phyloP scores from a whole-genome alignment of 2,113 vertebrate genomes.

The Myanophis thanlyinensis region DNA sequence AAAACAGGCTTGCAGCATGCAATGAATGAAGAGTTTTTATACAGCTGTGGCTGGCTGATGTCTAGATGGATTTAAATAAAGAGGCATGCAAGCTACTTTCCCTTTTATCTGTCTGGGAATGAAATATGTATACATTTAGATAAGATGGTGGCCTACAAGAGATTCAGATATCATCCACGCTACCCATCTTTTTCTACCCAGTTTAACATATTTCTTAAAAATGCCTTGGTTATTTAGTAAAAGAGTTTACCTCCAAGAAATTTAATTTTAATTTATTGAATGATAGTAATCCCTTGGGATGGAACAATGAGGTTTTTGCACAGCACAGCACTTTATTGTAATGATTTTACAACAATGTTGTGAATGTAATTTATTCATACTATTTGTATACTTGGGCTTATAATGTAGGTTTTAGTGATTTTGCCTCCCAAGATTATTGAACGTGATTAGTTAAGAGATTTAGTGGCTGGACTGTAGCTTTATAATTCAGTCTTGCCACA shows the following conservation, averaged over 20 bases:
- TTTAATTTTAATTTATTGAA: background rate
- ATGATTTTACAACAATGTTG: background rate
- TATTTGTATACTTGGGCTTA: background rate
- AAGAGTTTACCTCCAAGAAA: background rate
- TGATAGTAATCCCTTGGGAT: background rate
- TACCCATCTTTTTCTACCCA: background rate
- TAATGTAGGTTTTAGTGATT: background rate
- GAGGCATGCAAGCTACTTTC: background rate
- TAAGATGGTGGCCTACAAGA: background rate
- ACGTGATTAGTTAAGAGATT: background rate
- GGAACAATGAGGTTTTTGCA: background rate
- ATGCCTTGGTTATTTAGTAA: background rate
- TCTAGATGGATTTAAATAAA: background rate
- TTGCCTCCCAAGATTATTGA: background rate
- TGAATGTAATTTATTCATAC: background rate
- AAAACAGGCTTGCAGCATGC: background rate
- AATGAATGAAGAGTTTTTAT: background rate
- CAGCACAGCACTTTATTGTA: background rate
- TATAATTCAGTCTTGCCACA: background rate
- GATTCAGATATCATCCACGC: background rate
- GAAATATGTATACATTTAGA: background rate
- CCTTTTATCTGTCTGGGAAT: accelerated
- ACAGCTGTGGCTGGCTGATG: background rate
- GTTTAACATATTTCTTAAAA: background rate
- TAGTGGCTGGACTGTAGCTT: background rate